Base-by-base conservation (phyloP, 2,113 vertebrate genomes). In the Dasyurus viverrinus region DNA sequence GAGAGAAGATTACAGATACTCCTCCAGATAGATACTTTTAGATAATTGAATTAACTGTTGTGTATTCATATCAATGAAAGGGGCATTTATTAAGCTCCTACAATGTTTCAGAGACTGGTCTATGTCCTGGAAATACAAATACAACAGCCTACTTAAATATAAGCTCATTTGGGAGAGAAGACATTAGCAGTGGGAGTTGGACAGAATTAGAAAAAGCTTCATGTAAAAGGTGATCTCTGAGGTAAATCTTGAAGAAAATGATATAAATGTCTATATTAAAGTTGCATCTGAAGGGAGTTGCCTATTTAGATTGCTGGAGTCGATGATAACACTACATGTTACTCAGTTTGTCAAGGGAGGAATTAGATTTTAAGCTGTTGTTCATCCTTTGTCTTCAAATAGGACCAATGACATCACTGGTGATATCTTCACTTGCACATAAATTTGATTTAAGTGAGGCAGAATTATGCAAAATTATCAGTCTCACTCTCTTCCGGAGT, bases 271-370 rank as follows among this genome's bases (percentile, higher is more conserved):
- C 1, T 42, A 84, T 84, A 14, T 84, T 84, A 42, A 84, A 84
- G n/a, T 22, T 22, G 19, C 68, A 84, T 23, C n/a, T 84, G 7
- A 84, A 84, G 19, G 68, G n/a, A 84, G 16, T 84, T 84, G 5
- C 30, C 84, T 50, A 16, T 93, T 92, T 54, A 91, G 60, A 54
- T 94, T 53, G 42, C 36, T 92, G 50, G 57, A 96, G 16, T 54
- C 47, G 90, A 93, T 26, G 92, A 84, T 16, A 42, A 84, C 19
- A 90, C 68, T 47, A 16, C 48, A 76, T 96, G 92, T 95, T 92
- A 95, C 84, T 54, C 50, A 89, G 8, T 96, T 90, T 95, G 24
- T 52, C 23, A 93, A 94, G 84, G n/a, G 93, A 91, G 60, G n/a
- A 42, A 53, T 52, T n/a, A 7, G 14, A 60, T 27, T 84, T 84